Conservation (phyloP, 2,888 invertebrate genomes). For the Pyrrhia umbra region DNA sequence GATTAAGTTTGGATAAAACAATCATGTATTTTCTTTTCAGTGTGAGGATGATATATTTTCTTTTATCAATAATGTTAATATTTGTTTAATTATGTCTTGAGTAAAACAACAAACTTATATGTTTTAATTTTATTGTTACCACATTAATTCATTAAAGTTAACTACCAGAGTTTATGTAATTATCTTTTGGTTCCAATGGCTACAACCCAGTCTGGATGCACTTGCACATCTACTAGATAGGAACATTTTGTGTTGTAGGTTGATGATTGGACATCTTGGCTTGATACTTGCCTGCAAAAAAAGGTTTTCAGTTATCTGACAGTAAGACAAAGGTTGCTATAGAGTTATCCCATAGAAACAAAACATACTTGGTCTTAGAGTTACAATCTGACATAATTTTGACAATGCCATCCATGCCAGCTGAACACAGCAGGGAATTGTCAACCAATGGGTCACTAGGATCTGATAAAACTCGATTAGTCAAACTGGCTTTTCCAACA, state of each 20-base stretch:
- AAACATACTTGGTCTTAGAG: slow-evolving; percentile 82
- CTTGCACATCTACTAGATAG: slow-evolving; percentile 87
- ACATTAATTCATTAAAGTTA: slow-evolving; percentile 31
- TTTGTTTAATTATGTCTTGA: slow-evolving; percentile 44
- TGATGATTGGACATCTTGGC: slow-evolving; percentile 82
- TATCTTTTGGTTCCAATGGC: slow-evolving; percentile 87
- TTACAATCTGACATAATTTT: slow-evolving; percentile 92
- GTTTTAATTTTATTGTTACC: slow-evolving; percentile 48
- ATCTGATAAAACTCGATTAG: slow-evolving; percentile 76
- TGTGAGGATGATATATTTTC: slow-evolving; percentile 1
- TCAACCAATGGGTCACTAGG: slow-evolving; percentile 73
- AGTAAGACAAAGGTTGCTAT: not conserved
- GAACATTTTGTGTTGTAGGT: slow-evolving; percentile 87
- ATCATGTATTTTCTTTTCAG: slow-evolving; percentile 36
- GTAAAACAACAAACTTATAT: slow-evolving; percentile 44
- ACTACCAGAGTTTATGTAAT: slow-evolving; percentile 31
- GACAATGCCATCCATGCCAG: slow-evolving; percentile 92
- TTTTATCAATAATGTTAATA: slow-evolving; percentile 11
- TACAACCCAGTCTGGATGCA: slow-evolving; percentile 87
- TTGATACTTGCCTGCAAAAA: slow-evolving; percentile 80
- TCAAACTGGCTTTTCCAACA: slow-evolving; percentile 79
- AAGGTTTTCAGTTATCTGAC: slow-evolving; percentile 17
- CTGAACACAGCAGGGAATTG: slow-evolving; percentile 91
- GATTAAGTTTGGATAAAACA: not conserved
- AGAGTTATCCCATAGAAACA: not conserved